These are phyloP conservation scores for Zaprionus gabonicus DNA, from an alignment of 1,140 invertebrate genomes.

Conservation along the genomic window DNA sequence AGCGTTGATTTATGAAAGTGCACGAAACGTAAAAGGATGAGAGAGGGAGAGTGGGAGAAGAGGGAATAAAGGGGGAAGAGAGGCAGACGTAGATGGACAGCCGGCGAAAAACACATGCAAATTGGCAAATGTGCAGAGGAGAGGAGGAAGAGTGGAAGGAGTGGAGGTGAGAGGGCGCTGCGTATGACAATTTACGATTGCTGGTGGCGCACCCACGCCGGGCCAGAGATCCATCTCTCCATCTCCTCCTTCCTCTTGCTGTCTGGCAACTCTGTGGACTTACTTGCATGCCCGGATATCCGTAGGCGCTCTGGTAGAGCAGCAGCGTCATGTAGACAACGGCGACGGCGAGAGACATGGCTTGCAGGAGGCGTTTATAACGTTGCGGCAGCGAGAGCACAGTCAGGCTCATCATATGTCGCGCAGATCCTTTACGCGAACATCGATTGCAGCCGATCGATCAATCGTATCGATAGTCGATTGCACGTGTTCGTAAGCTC, in stretches of 20 bases:
- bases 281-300: conserved; percentile 83
- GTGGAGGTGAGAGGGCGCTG: neutral
- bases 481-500: neutral
- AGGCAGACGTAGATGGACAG: neutral
- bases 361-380: conserved; percentile 83
- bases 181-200: conserved; percentile 65
- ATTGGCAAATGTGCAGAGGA: conserved; percentile 44
- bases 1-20: conserved; percentile 81
- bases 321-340: conserved; percentile 82
- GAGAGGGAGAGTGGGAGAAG: neutral
- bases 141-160: conserved; percentile 6
- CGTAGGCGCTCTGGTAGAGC: conserved; percentile 84
- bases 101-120: conserved; percentile 54
- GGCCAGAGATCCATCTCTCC: neutral
- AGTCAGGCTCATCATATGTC: conserved; percentile 79
- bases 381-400: conserved; percentile 83
- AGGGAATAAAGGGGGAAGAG: neutral
- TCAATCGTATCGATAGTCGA: conserved; percentile 30
- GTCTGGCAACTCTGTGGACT: conserved; percentile 33
- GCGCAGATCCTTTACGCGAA: conserved; percentile 58
- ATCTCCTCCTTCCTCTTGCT: neutral
- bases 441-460: conserved; percentile 56
- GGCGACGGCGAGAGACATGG: conserved; percentile 83
- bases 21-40: conserved; percentile 53
- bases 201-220: neutral